Percentiles rank a stretch among this genome's conserved stretches.
These are phyloP conservation scores for Orchestes rusci DNA, from an alignment of 2,888 invertebrate genomes.

Conservation along the genomic window DNA sequence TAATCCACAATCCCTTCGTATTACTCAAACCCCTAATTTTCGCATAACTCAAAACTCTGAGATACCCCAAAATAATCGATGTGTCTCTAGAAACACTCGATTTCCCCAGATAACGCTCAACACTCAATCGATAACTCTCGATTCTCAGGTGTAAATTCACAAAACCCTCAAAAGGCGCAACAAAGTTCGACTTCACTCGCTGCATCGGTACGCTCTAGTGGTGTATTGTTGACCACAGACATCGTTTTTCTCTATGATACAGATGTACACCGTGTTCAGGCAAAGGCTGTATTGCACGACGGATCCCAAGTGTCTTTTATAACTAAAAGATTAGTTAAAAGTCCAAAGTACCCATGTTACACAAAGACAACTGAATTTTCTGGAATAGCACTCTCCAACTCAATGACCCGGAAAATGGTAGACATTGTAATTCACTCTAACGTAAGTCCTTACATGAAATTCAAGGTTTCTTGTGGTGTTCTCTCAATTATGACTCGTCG, in stretches of 20 bases:
- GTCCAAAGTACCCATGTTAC: slow-evolving; percentile 4
- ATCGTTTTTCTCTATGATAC: slow-evolving; percentile 7
- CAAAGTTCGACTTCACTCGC: too few relatives aligned
- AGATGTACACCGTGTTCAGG: slow-evolving; percentile 4
- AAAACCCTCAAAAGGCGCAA: too few relatives aligned
- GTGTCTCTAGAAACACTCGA: too few relatives aligned
- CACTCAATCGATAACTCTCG: too few relatives aligned
- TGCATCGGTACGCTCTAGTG: too few relatives aligned
- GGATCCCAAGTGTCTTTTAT: slow-evolving; percentile 19
- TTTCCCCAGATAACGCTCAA: too few relatives aligned
- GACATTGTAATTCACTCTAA: slow-evolving; percentile 9
- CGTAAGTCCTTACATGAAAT: slow-evolving; percentile 2
- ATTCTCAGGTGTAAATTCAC: too few relatives aligned
- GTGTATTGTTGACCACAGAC: slow-evolving; percentile 16
- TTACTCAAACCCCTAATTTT: too few relatives aligned
- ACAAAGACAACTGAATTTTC: slow-evolving; percentile 1
- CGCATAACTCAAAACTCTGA: too few relatives aligned
- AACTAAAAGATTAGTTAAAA: slow-evolving; percentile 9
- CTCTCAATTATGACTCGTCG: slow-evolving; percentile 5
- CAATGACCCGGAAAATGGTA: slow-evolving; percentile 8
- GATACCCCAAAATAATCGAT: too few relatives aligned
- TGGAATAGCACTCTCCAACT: slow-evolving; percentile 6
- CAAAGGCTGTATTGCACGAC: slow-evolving; percentile 14
- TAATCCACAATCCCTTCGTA: too few relatives aligned
- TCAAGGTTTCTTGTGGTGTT: slow-evolving; percentile 7